Evolutionary conservation across 2,113 vertebrate species (phyloP), one percentile per base, ranked within the genome.

Genomic region (Chitala chitala): DNA sequence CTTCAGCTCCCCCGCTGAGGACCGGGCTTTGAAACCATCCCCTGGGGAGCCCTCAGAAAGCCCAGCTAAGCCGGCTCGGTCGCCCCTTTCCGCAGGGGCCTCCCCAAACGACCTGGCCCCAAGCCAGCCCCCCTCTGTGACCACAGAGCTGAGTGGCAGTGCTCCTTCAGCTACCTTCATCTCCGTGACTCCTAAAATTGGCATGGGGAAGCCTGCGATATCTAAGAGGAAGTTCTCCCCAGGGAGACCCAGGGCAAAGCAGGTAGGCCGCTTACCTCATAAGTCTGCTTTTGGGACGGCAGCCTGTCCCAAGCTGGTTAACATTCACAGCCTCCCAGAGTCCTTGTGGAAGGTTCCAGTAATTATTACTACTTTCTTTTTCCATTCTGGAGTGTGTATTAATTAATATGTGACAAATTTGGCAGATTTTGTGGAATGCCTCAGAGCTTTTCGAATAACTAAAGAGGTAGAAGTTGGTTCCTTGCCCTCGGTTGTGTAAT

Each of bases 121-220:
- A 89, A 7, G 91, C 17, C 88, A 82, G 77, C 80, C 40, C 10
- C 3, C 85, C n/a, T 71, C 79, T 33, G 75, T 88, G 12, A 9
- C 7, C 5, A 24, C 80, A 83, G 86, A 90, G 56, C 78, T 87
- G 87, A 64, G 65, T 88, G 80, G 88, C 80, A 73, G 89, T 79
- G 81, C 70, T n/a, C 84, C 86, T 74, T 87, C 91, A 29, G 81
- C 91, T 0, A 88, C 93, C 0, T 92, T 94, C 68, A 84, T 96
- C 82, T 88, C 94, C 3, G 86, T 96, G 78, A 92, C 92, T 77
- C 96, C 93, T 75, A 99, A 98, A 87, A 98, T 98, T 0, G 96
- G 97, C 73, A 99, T 99, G 97, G 97, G 97, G 0, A 99, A 99
- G 78, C 97, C 97, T 0, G 95, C 96, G 84, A 99, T 99, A 85